These are phyloP conservation scores for Pachycephala philippinensis DNA, from an alignment of 2,113 vertebrate species.

Conservation along the genomic window DNA sequence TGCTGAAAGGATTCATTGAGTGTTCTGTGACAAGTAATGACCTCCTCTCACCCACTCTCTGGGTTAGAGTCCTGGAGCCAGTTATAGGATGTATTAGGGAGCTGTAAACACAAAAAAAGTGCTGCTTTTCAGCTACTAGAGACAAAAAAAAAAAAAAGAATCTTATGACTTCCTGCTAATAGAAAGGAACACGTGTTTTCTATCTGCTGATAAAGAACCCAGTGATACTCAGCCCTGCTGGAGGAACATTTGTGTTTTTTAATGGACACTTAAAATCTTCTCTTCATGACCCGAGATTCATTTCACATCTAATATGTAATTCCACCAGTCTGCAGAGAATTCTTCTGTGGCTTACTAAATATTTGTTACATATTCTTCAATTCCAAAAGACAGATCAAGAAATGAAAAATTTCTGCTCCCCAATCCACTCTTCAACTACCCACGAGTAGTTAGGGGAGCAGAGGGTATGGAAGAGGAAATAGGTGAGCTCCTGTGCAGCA, in stretches of 20 bases:
- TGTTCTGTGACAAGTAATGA: neutral
- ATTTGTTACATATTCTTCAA: neutral
- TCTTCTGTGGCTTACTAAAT: neutral
- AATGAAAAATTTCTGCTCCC: neutral
- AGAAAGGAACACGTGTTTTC: constrained; percentile 54
- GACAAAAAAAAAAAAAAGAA: neutral
- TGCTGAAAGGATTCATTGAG: neutral
- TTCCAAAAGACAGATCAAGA: neutral
- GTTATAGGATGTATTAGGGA: neutral
- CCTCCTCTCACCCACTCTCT: neutral
- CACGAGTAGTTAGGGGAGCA: neutral
- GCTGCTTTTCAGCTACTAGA: constrained; percentile 17
- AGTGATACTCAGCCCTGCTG: constrained; percentile 9
- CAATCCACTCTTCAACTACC: neutral
- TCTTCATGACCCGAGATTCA: neutral
- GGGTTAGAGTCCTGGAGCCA: neutral
- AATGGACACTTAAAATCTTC: constrained; percentile 25
- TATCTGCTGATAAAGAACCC: constrained; percentile 43
- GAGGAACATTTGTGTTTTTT: constrained; percentile 18
- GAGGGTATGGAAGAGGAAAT: neutral
- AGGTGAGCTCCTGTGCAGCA: neutral
- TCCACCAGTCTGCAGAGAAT: neutral
- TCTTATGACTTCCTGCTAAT: constrained; percentile 25
- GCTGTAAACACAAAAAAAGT: constrained; percentile 20
- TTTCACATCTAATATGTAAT: constrained; percentile 16